Percentiles rank a stretch among this genome's conserved stretches.
phyloP scores from a whole-genome alignment of 92 coral and sea anemone genomes.

The Anthopleura xanthogrammica region DNA sequence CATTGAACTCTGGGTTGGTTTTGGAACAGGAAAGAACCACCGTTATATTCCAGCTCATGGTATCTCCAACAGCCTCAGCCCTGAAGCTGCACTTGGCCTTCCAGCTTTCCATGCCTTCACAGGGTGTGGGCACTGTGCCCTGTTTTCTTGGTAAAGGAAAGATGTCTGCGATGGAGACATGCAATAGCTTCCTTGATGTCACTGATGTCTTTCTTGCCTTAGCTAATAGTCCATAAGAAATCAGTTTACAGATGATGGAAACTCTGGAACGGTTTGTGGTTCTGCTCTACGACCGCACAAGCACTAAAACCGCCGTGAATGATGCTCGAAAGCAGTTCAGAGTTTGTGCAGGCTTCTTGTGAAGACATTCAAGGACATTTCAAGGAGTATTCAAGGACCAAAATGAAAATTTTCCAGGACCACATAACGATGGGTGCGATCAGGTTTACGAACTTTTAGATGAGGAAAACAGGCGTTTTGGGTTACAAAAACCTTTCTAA shows the following conservation, averaged over 20 bases:
- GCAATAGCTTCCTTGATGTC: conserved; percentile 32
- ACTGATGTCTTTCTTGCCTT: conserved; percentile 21
- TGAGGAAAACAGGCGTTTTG: no score
- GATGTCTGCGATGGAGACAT: conserved; percentile 1
- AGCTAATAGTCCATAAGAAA: conserved; percentile 20
- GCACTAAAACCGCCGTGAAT: no score
- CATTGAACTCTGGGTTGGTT: conserved; percentile 33
- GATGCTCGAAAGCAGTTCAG: no score
- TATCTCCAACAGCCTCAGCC: not conserved
- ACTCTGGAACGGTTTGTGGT: not conserved
- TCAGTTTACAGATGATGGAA: conserved; percentile 26
- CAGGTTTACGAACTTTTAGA: no score
- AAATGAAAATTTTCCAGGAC: no score
- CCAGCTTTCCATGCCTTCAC: conserved; percentile 47
- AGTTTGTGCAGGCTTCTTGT: no score
- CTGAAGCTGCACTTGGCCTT: conserved; percentile 25
- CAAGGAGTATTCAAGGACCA: no score
- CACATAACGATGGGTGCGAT: no score
- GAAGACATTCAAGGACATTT: no score
- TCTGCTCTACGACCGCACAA: no score
- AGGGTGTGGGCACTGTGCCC: conserved; percentile 44
- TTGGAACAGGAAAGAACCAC: conserved; percentile 40
- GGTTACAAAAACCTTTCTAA: no score
- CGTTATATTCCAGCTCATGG: conserved; percentile 33
- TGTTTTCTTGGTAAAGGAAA: conserved; percentile 9